These are phyloP conservation scores for Chaetorhynchus papuensis DNA, from an alignment of 2,113 vertebrate species.

Conservation along the genomic window DNA sequence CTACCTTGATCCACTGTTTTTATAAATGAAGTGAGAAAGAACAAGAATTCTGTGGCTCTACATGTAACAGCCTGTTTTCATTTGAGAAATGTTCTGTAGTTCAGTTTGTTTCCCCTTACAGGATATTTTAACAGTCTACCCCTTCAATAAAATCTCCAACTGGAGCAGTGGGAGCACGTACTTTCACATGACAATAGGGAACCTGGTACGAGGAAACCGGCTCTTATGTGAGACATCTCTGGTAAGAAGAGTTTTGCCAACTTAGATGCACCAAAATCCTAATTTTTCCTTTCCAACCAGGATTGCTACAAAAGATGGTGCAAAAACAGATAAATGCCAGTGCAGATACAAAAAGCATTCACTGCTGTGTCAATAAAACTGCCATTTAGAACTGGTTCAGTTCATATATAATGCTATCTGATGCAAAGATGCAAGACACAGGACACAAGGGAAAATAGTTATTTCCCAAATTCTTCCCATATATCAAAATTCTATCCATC, in stretches of 20 bases:
- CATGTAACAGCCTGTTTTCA: background rate
- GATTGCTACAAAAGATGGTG: background rate
- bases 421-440: background rate
- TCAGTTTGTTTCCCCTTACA: constrained; percentile 45
- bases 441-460: background rate
- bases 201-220: constrained; percentile 83
- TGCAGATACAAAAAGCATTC: background rate
- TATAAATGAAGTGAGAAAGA: background rate
- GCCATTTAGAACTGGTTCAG: background rate
- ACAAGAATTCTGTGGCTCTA: background rate
- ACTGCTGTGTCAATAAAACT: background rate
- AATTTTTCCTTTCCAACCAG: background rate
- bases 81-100: background rate
- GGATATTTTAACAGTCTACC: constrained; percentile 85
- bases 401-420: background rate
- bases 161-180: constrained; percentile 98
- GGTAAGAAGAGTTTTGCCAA: constrained; percentile 74
- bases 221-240: constrained; percentile 94
- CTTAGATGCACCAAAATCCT: background rate
- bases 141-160: constrained; percentile 89
- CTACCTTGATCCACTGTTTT: background rate
- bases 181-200: constrained; percentile 93
- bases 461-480: background rate
- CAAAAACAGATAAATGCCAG: background rate
- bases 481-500: background rate